Evolutionary conservation across 1,140 invertebrate species (phyloP).

Genomic region (Brachystomella parvula): DNA sequence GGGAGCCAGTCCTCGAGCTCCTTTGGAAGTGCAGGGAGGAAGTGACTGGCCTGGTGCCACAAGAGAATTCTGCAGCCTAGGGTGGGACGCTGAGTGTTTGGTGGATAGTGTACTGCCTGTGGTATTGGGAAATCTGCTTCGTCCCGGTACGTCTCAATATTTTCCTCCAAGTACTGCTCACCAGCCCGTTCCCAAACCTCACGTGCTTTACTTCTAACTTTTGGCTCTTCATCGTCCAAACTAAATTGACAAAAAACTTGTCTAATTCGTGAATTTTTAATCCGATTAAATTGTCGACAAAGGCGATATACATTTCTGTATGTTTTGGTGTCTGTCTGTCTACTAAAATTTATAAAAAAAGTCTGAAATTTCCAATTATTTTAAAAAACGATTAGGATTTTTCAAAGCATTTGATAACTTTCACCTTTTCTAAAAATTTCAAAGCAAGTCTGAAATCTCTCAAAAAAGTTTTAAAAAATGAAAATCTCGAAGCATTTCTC

Average conservation of each 20-base stretch:
- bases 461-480: too few relatives aligned
- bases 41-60: constrained; percentile 58
- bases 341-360: not conserved
- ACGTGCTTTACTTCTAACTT: constrained; percentile 52
- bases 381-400: not conserved
- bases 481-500: too few relatives aligned
- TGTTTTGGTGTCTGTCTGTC: too few relatives aligned
- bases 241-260: constrained; percentile 42
- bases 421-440: too few relatives aligned
- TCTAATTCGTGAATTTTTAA: not conserved
- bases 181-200: constrained; percentile 61
- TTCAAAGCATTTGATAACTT: not conserved
- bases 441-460: too few relatives aligned
- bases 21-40: constrained; percentile 54
- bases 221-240: constrained; percentile 60
- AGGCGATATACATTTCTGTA: too few relatives aligned
- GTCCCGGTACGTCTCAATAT: constrained; percentile 65
- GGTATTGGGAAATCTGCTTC: constrained; percentile 58
- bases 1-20: constrained; percentile 65
- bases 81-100: constrained; percentile 55
- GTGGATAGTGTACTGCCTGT: constrained; percentile 56
- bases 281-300: too few relatives aligned
- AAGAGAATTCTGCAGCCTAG: constrained; percentile 65
- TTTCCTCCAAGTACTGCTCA: constrained; percentile 61
- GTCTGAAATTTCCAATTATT: not conserved